Evolutionary conservation across 2,797 vertebrate genomes (phyloP), one percentile per base, ranked within the genome.

Genomic region (Picus viridis): DNA sequence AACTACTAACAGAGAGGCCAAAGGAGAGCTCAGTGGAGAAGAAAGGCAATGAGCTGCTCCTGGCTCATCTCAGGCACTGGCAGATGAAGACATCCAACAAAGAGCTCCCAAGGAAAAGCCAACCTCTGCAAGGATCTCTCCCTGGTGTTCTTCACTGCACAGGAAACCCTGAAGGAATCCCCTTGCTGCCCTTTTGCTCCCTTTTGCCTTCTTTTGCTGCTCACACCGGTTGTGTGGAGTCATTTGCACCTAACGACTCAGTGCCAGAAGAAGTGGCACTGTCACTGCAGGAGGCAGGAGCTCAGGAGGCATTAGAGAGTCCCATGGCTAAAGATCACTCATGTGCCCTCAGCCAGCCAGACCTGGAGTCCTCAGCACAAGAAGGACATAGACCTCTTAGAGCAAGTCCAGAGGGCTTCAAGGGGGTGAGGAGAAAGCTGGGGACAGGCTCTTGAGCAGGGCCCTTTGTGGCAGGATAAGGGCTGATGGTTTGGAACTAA

Each of bases 201-300:
- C 32, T 62, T 70, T 41, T 15, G 4, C 45, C 57, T 70, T 49
- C 36, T 45, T 27, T 29, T 13, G 43, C 15, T 63, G 63, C 54
- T 29, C 39, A 16, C 51, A 8, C 4, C 1, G 16, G n/a, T 16
- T 26, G n/a, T 2, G 10, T 53, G 19, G 64, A 72, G 34, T 6
- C 29, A 7, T 39, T 65, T 23, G 11, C 51, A 47, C 56, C 36
- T 64, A 22, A 69, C 53, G 18, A 70, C 27, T 32, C 6, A 6
- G 30, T 34, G 67, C 26, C 10, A 1, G 34, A 10, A 1, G 34
- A 63, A 27, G 34, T 3, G 43, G 22, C 11, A 3, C 26, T 27
- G 15, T 3, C 43, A 15, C 2, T 26, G 77, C n/a, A 34, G 63
- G 0, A 43, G 36, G 56, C 6, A 4, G 4, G 34, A 0, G 2